phyloP scores from a whole-genome alignment of 2,113 vertebrate genomes.

The Clarias batrachus region DNA sequence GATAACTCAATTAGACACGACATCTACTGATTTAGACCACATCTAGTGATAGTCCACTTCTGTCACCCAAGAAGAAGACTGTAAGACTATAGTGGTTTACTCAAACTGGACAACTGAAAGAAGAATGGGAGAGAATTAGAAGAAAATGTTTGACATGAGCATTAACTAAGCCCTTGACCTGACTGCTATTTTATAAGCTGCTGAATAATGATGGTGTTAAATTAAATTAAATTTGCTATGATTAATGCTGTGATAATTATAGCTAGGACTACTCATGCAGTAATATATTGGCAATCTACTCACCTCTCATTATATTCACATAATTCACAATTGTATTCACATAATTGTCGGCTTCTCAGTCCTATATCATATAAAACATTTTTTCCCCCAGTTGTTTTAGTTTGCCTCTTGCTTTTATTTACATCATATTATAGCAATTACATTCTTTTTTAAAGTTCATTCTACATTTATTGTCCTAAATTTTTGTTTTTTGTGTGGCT shows the following conservation, averaged over 20 bases:
- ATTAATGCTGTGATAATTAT: not conserved
- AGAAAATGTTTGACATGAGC: not conserved
- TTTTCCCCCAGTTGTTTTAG: not conserved
- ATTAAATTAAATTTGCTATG: not conserved
- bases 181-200: not conserved
- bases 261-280: not conserved
- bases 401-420: not conserved
- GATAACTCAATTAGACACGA: not conserved
- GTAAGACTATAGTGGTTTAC: no score
- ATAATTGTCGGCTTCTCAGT: not conserved
- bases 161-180: not conserved
- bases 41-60: no score
- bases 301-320: not conserved
- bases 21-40: no score
- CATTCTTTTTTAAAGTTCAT: not conserved
- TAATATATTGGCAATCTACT: not conserved
- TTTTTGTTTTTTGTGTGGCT: not conserved
- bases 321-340: not conserved
- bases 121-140: not conserved
- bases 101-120: no score
- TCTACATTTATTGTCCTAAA: not conserved
- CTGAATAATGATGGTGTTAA: not conserved
- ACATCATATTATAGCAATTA: not conserved
- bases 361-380: not conserved
- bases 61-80: no score